Base-by-base conservation (phyloP, 2,797 vertebrate species). In the Adelosebastes latens region DNA sequence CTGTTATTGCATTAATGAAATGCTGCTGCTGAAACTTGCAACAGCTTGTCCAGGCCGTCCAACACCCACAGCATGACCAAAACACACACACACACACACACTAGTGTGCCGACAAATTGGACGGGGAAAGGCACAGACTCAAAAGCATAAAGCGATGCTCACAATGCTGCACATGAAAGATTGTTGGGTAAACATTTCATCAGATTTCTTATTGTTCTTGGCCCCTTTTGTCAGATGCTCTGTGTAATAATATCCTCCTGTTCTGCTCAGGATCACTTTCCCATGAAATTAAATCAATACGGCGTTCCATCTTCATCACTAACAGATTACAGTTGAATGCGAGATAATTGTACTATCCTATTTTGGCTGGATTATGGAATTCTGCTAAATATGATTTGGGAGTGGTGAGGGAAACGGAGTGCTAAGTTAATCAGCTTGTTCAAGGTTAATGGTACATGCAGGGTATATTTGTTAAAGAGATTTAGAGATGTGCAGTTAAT, bases 361-460 rank as follows among this genome's bases (percentile, higher is more conserved):
- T 82, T 91, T 91, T 39, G 67, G 71, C 64, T 69, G 60, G 62
- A 81, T 80, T 87, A 81, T 75, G 56, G 85, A 86, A 89, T 84
- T 86, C 77, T 85, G 82, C 77, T 52, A 73, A 90, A 91, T 77
- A 79, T 70, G 84, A 90, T 91, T 91, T 88, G 84, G 74, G 86
- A 81, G 65, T 67, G 27, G 29, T 61, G 64, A 72, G 78, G 42
- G 55, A 72, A 78, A 66, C 55, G 4, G 58, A 67, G 63, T 55
- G 78, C 80, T 53, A 80, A 88, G 77, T 86, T 89, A 94, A 93
- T 93, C 79, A 83, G 80, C 86, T 86, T 84, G 76, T 88, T 89
- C 89, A 94, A 93, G 89, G 91, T 93, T 94, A 93, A 92, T 90
- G 88, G 88, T 79, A 89, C 86, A 89, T 77, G 81, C 65, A 65